phyloP scores from a whole-genome alignment of 2,888 invertebrate species.

The Alsophila aescularia region DNA sequence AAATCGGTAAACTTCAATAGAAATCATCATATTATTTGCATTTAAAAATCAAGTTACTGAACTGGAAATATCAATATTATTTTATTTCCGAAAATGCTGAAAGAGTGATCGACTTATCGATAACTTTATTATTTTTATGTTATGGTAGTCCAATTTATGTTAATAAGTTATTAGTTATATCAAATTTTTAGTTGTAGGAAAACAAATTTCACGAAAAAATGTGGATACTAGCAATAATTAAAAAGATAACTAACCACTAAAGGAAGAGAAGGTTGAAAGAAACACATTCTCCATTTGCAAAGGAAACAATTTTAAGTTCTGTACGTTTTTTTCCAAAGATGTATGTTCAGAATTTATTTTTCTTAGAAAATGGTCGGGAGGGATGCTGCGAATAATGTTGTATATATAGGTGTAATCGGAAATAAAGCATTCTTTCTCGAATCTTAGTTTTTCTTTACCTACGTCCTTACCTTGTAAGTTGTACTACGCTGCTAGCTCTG shows the following conservation, averaged over 20 bases:
- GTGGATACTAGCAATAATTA: conserved; percentile 30
- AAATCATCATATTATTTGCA: conserved; percentile 28
- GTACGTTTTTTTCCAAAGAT: conserved; percentile 61
- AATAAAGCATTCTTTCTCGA: conserved; percentile 65
- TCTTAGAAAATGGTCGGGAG: conserved; percentile 54
- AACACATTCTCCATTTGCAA: conserved; percentile 29
- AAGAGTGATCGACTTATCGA: background rate
- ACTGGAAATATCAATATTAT: conserved; percentile 12
- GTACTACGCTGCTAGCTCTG: no score
- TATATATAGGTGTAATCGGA: conserved; percentile 61
- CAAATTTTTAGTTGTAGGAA: conserved; percentile 18
- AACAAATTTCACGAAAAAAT: background rate
- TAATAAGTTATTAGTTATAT: conserved; percentile 29
- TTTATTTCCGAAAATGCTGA: conserved; percentile 7
- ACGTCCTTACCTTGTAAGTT: no score
- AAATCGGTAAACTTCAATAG: conserved; percentile 8
- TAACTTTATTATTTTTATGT: conserved; percentile 14
- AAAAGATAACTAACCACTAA: conserved; percentile 13
- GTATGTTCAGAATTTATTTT: conserved; percentile 66
- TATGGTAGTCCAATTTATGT: conserved; percentile 35
- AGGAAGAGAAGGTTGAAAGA: background rate
- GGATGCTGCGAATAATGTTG: conserved; percentile 54
- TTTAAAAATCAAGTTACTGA: conserved; percentile 26
- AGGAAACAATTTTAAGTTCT: conserved; percentile 43
- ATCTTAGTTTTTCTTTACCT: conserved; percentile 32